A percentile compares a stretch with the other conserved stretches of the same genome.
phyloP scores from a whole-genome alignment of 2,888 invertebrate genomes.

The Thereva nobilitata region DNA sequence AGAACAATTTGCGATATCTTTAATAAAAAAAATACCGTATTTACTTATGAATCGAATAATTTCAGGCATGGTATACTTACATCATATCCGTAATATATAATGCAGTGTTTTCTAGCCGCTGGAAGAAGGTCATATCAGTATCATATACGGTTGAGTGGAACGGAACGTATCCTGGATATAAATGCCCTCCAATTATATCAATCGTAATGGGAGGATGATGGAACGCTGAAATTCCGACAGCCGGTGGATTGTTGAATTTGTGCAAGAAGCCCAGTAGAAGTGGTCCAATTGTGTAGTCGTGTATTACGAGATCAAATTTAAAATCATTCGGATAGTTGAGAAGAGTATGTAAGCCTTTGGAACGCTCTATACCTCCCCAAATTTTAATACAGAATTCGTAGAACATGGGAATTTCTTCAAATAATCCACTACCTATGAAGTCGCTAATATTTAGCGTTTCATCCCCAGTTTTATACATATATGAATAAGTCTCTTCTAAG shows the following conservation, averaged over 20 bases:
- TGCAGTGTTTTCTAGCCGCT: slow-evolving; percentile 47
- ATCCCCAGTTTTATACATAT: slow-evolving; percentile 37
- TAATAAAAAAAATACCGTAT: neutral
- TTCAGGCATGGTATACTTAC: slow-evolving; percentile 39
- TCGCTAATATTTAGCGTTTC: slow-evolving; percentile 38
- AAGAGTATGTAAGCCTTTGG: slow-evolving; percentile 46
- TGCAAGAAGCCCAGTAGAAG: slow-evolving; percentile 51
- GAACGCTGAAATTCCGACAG: slow-evolving; percentile 49
- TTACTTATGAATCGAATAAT: neutral
- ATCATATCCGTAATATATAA: slow-evolving; percentile 43
- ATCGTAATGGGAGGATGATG: slow-evolving; percentile 45
- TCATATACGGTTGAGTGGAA: slow-evolving; percentile 43
- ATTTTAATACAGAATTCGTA: slow-evolving; percentile 41
- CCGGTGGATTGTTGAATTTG: slow-evolving; percentile 50
- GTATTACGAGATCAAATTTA: slow-evolving; percentile 51
- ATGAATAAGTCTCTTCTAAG: slow-evolving; percentile 46
- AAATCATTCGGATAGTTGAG: slow-evolving; percentile 49
- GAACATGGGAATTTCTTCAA: slow-evolving; percentile 38
- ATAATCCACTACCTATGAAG: slow-evolving; percentile 39
- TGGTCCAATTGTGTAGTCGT: slow-evolving; percentile 50
- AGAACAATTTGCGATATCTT: slow-evolving; percentile 44
- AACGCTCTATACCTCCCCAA: slow-evolving; percentile 37
- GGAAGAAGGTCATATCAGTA: slow-evolving; percentile 46
- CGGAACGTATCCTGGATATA: slow-evolving; percentile 48
- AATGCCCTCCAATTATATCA: slow-evolving; percentile 47